Evolutionary conservation across 1,140 invertebrate species (phyloP), one percentile per base, ranked within the genome.

Genomic region (Camponotus pennsylvanicus): DNA sequence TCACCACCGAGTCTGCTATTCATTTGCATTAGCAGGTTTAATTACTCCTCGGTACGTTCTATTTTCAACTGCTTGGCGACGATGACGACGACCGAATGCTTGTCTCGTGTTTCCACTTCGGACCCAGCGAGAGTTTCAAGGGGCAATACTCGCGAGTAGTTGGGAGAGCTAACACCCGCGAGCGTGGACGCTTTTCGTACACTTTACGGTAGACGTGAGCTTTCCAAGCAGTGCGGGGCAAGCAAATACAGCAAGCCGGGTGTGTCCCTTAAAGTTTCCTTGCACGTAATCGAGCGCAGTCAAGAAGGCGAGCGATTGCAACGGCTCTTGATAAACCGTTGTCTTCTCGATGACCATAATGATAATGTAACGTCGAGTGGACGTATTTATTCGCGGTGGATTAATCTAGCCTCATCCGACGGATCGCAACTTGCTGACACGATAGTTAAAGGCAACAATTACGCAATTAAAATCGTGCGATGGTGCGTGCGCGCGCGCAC

Each of bases 1-100:
- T 18, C 55, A 59, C 45, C 55, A 83, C 45, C 70, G 49, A 27
- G 27, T 27, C 64, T 40, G 45, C 79, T 55, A 71, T 76, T 67
- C 71, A 89, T 91, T 91, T 89, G 90, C 88, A 91, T 91, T 80
- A 88, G 90, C 59, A 82, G 88, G 75, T 89, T 91, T 89, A 91
- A 91, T 91, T 91, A 86, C 90, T 79, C 57, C 86, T 75, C 40
- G 66, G 67, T 76, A 82, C 49, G 71, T 90, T 87, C 75, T 77
- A 85, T 75, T 88, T 88, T 77, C 73, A 85, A 79, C 83, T 57
- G 67, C 77, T 83, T 73, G 55, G 8, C 52, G 79, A 82, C 79
- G 67, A 82, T 52, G 70, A 57, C 59, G 49, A 55, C 77, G 13
- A 32, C 61, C 52, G 37, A 67, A 86, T 86, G 86, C 84, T 52